phyloP scores from a whole-genome alignment of 2,113 vertebrate species.

The Nerophis lumbriciformis region DNA sequence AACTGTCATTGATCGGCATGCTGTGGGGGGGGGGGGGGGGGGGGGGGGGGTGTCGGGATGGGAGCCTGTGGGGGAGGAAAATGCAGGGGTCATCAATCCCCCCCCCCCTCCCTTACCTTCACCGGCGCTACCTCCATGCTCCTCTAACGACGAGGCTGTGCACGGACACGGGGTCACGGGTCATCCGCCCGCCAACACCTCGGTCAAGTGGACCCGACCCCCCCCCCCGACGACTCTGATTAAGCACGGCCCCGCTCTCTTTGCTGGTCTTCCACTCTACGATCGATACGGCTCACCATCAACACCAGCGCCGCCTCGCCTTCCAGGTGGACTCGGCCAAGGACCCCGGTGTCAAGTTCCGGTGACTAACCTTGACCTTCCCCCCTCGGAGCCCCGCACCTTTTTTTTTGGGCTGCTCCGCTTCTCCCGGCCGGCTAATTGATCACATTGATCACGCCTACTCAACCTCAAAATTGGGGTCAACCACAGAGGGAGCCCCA shows the following conservation, averaged over 20 bases:
- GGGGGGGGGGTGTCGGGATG: conserved; percentile 26
- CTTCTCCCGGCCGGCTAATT: conserved; percentile 52
- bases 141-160: conserved; percentile 43
- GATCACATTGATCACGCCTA: conserved; percentile 64
- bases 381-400: conserved; percentile 1
- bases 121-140: conserved; percentile 26
- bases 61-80: conserved; percentile 48
- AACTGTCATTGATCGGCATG: conserved; percentile 80
- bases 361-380: conserved; percentile 30
- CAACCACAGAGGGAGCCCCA: conserved; percentile 61
- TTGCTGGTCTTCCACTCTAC: conserved; percentile 49
- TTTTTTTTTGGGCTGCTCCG: background rate
- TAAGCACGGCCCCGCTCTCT: conserved; percentile 31
- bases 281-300: conserved; percentile 63
- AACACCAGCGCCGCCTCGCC: conserved; percentile 27
- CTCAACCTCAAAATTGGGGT: conserved; percentile 73
- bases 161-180: conserved; percentile 57
- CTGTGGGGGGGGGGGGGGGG: conserved; percentile 53
- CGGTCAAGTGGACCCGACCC: conserved; percentile 13
- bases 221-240: conserved; percentile 34
- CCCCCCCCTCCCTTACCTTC: conserved; percentile 11
- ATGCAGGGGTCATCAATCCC: conserved; percentile 53
- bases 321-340: conserved; percentile 21
- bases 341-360: conserved; percentile 44
- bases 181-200: conserved; percentile 50